Base-by-base conservation (phyloP, 2,113 vertebrate genomes). In the Astatoreochromis straeleni region DNA sequence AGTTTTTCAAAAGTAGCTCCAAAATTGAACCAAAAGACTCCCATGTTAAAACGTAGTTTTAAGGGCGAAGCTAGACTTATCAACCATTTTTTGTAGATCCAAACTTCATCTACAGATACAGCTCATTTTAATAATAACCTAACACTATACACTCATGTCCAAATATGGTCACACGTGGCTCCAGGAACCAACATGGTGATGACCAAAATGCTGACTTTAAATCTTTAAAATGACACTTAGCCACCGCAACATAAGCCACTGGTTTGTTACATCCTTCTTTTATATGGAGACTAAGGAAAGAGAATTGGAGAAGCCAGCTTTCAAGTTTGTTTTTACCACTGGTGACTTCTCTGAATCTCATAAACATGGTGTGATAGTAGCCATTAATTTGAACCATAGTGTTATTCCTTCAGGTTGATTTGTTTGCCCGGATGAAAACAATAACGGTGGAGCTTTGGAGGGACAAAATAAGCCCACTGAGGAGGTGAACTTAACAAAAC, bases 401-500 rank as follows among this genome's bases (percentile, higher is more conserved):
- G 33, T 80, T 81, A 5, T 57, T 89, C 75, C 70, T 49, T 83
- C 84, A 33, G 79, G 88, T 81, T 33, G n/a, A 84, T 86, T 33
- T 17, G 63, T 80, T 70, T 55, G 47, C 55, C 78, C 26, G 21
- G 47, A 81, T 85, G 60, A 80, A 7, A 79, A 29, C 82, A 82
- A 84, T 47, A 82, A 79, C 45, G 14, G 4, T 29, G 2, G 8
- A n/a, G 63, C 35, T 31, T 51, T 5, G 31, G 26, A 24, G 9
- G 16, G 42, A 55, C 35, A 33, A 75, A 47, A 75, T 75, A 49
- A 75, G 24, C 14, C 42, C 42, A 49, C 14, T 11, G 11, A 53
- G 45, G 47, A 33, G 54, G 78, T 29, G 42, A 89, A 33, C 17
- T 31, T 11, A 42, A 65, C 80, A 1, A 13, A 87, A 79, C 33